phyloP scores from a whole-genome alignment of 1,140 invertebrate genomes.

The Saccostrea echinata region DNA sequence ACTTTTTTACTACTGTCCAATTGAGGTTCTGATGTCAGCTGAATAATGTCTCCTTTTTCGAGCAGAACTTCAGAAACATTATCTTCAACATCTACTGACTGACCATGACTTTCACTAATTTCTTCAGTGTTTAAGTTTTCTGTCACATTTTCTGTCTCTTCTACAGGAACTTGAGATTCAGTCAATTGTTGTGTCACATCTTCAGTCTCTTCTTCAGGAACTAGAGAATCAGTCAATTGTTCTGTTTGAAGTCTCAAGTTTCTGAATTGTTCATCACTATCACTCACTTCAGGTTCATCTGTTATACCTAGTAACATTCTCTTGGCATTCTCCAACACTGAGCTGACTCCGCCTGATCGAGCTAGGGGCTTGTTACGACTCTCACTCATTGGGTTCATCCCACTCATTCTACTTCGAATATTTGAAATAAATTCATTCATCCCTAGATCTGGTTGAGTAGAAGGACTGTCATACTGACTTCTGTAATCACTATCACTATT shows the following conservation, averaged over 20 bases:
- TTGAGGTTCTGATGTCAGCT: neutral
- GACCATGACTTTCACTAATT: neutral
- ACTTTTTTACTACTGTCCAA: neutral
- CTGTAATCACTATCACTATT: neutral
- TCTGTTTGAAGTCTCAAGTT: neutral
- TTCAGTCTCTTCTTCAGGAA: neutral
- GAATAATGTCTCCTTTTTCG: conserved; percentile 5
- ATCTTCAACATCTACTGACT: neutral
- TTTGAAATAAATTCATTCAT: conserved; percentile 5
- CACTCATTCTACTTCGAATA: conserved; percentile 10
- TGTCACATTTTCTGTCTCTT: neutral
- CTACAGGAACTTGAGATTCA: neutral
- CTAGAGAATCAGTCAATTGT: conserved; percentile 1
- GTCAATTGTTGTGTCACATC: neutral
- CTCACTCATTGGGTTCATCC: neutral
- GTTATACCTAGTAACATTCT: conserved; percentile 11
- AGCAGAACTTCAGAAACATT: neutral
- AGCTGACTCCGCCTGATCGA: neutral
- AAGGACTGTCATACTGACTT: neutral
- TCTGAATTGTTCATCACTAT: neutral
- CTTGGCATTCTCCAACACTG: conserved; percentile 3
- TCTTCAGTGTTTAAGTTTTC: neutral
- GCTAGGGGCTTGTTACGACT: neutral
- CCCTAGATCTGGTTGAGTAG: neutral
- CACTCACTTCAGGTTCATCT: neutral